phyloP scores from a whole-genome alignment of 2,797 vertebrate genomes.

The Eospalax fontanierii region DNA sequence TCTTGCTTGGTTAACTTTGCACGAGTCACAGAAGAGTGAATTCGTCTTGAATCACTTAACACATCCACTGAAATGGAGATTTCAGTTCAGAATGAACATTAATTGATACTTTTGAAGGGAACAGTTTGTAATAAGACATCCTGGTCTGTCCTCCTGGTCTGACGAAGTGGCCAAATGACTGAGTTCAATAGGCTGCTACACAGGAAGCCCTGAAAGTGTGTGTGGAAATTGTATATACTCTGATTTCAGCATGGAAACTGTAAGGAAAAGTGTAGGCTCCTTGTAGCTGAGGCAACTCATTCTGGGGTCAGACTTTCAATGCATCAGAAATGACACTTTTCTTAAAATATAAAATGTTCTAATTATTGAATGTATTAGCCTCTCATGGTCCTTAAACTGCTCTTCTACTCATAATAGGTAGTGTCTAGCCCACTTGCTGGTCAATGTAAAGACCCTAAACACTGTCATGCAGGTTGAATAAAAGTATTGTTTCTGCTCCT shows the following conservation, averaged over 20 bases:
- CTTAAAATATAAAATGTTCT: constrained; percentile 46
- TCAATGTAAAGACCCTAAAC: not conserved
- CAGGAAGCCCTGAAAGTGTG: not conserved
- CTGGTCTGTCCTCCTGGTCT: not conserved
- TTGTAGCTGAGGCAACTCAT: not conserved
- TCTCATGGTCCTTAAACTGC: not conserved
- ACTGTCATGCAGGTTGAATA: constrained; percentile 46
- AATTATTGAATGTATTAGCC: not conserved
- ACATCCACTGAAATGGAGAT: not conserved
- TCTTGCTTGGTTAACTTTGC: constrained; percentile 42
- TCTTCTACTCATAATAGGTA: not conserved
- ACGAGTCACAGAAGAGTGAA: constrained; percentile 48
- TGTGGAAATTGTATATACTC: not conserved
- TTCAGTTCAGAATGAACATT: not conserved
- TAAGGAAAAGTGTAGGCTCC: not conserved
- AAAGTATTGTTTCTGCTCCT: constrained; percentile 69
- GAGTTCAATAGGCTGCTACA: constrained; percentile 23
- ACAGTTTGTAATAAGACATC: not conserved
- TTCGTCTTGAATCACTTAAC: not conserved
- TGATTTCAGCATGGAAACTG: not conserved
- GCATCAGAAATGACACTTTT: not conserved
- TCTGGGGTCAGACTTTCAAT: not conserved
- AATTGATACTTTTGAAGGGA: constrained; percentile 42
- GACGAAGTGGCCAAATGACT: constrained; percentile 1
- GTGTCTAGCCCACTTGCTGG: not conserved